A percentile compares a stretch with the other conserved stretches of the same genome.
Conservation (phyloP, 2,888 invertebrate genomes). For the Acronicta aceris region DNA sequence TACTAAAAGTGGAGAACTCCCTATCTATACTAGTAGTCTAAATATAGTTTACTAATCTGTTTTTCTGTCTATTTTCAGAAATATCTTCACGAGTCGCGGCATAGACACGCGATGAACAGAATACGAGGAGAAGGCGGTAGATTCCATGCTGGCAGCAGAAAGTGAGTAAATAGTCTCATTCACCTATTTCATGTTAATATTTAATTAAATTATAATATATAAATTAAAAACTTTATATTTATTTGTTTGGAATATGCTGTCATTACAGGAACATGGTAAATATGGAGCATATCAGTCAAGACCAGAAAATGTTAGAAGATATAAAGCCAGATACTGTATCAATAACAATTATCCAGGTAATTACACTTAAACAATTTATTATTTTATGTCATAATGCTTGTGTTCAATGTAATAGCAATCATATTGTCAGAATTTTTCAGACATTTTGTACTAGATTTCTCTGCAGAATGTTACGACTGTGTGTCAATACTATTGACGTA, state of each 20-base stretch:
- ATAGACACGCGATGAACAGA: constrained; percentile 99
- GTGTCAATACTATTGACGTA: too few species aligned
- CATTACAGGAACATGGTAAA: constrained; percentile 71
- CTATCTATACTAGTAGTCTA: too few species aligned
- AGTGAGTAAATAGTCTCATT: constrained; percentile 68
- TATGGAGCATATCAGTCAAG: constrained; percentile 61
- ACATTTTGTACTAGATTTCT: too few species aligned
- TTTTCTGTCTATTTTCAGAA: constrained; percentile 90
- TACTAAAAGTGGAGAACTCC: too few species aligned
- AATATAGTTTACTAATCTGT: background rate
- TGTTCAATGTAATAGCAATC: too few species aligned
- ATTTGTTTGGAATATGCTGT: constrained; percentile 45
- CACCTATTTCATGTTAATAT: background rate
- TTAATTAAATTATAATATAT: too few species aligned
- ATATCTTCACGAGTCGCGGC: constrained; percentile 99
- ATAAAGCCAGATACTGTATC: constrained; percentile 85
- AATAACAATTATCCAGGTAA: constrained; percentile 84
- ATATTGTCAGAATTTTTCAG: too few species aligned
- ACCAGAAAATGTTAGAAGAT: constrained; percentile 74
- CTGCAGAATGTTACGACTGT: too few species aligned
- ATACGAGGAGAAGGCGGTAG: constrained; percentile 98
- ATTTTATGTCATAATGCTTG: too few species aligned
- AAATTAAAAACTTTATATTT: constrained; percentile 22
- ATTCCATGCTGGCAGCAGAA: constrained; percentile 93
- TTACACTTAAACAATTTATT: too few species aligned